Conservation (phyloP, 2,888 invertebrate species). For the Cybosia mesomella region DNA sequence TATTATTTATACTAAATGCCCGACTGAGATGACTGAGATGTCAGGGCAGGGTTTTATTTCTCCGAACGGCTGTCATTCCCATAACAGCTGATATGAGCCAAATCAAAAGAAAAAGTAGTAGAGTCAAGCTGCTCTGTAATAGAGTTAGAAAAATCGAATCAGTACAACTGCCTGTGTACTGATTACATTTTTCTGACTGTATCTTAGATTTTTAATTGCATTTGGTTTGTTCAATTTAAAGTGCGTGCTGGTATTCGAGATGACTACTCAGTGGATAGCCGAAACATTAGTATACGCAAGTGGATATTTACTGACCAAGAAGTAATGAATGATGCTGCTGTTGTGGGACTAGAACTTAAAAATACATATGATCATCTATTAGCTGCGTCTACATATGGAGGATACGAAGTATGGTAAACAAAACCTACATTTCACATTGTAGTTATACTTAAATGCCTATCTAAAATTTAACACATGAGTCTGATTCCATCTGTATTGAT, state of each 20-base stretch:
- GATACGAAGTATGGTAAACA: constrained; percentile 88
- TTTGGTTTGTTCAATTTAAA: constrained; percentile 57
- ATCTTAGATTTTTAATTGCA: not conserved
- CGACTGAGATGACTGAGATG: no score
- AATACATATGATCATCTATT: constrained; percentile 95
- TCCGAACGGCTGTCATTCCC: no score
- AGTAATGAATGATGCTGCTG: constrained; percentile 91
- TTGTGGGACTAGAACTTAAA: constrained; percentile 90
- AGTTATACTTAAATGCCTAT: not conserved
- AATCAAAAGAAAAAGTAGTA: no score
- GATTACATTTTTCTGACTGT: not conserved
- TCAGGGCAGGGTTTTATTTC: no score
- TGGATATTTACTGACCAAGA: constrained; percentile 94
- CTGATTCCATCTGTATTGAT: not conserved
- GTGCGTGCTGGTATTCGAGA: constrained; percentile 91
- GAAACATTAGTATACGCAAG: constrained; percentile 92
- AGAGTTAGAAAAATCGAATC: not conserved
- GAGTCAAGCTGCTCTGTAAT: no score
- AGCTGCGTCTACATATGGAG: constrained; percentile 92
- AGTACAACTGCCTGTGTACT: not conserved
- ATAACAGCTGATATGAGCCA: no score
- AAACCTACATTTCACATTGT: not conserved
- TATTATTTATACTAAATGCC: no score
- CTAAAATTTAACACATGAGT: not conserved
- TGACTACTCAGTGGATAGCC: constrained; percentile 82